Conservation (phyloP, 2,888 invertebrate species). For the Lycophotia porphyrea region DNA sequence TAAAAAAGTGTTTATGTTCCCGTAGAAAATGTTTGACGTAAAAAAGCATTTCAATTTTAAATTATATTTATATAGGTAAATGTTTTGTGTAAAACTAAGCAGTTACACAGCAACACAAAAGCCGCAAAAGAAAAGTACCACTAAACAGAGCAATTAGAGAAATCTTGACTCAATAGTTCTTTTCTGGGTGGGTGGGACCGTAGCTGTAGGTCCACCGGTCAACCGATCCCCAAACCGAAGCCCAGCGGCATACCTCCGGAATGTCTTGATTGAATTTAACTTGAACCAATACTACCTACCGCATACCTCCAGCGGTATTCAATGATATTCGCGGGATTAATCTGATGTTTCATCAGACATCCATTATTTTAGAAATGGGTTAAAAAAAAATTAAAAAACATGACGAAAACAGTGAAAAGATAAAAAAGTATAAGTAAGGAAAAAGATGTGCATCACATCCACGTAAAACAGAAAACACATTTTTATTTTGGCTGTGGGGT, state of each 20-base stretch:
- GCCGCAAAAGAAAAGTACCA: constrained; percentile 10
- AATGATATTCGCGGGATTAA: constrained; percentile 20
- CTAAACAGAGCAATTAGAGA: constrained; percentile 24
- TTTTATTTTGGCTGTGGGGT: too few relatives aligned
- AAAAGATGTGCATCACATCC: too few relatives aligned
- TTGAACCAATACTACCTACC: constrained; percentile 8
- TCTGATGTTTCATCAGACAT: constrained; percentile 7
- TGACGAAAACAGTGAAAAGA: too few relatives aligned
- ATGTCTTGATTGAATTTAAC: constrained; percentile 51
- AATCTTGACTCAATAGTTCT: constrained; percentile 7
- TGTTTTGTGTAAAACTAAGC: too few relatives aligned
- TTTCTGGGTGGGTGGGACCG: constrained; percentile 1
- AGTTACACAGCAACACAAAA: constrained; percentile 1
- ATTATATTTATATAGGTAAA: too few relatives aligned
- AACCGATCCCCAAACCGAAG: constrained; percentile 25
- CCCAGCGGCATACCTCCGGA: constrained; percentile 30
- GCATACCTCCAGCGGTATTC: not conserved
- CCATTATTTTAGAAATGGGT: not conserved
- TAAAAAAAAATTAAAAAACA: not conserved
- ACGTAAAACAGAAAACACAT: too few relatives aligned
- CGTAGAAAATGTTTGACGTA: too few relatives aligned
- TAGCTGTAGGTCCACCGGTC: constrained; percentile 26
- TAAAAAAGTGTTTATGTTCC: too few relatives aligned
- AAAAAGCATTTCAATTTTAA: too few relatives aligned
- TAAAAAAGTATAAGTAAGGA: too few relatives aligned